These are phyloP conservation scores for Ctenicera cuprea DNA, from an alignment of 2,888 invertebrate species.

Conservation along the genomic window DNA sequence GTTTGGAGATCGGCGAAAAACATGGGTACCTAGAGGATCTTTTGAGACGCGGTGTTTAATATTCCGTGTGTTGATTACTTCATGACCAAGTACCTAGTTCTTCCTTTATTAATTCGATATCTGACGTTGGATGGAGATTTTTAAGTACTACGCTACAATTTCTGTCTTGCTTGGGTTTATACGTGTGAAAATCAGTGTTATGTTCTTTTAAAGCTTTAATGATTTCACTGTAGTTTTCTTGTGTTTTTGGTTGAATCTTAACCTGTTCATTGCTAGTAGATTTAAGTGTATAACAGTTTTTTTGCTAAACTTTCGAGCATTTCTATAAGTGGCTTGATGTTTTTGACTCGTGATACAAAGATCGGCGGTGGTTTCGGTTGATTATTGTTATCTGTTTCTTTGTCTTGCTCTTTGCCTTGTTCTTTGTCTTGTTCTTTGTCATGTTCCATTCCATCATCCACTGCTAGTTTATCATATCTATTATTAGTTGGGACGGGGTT, in stretches of 20 bases:
- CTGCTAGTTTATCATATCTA: slow-evolving; percentile 8
- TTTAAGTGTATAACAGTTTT: slow-evolving; percentile 15
- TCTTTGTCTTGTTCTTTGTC: background rate
- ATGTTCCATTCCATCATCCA: slow-evolving; percentile 20
- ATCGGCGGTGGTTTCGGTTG: slow-evolving; percentile 32
- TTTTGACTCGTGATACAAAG: slow-evolving; percentile 28
- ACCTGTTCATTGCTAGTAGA: slow-evolving; percentile 20
- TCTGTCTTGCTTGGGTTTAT: slow-evolving; percentile 34
- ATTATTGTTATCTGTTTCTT: slow-evolving; percentile 9
- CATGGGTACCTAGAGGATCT: slow-evolving; percentile 12
- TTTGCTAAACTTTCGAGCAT: slow-evolving; percentile 21
- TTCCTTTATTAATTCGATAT: slow-evolving; percentile 14
- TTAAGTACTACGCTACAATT: slow-evolving; percentile 19
- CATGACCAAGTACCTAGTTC: slow-evolving; percentile 26
- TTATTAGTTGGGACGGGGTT: slow-evolving; percentile 16
- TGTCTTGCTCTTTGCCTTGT: background rate
- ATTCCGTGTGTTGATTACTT: slow-evolving; percentile 28
- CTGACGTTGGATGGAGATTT: slow-evolving; percentile 24
- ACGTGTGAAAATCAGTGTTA: slow-evolving; percentile 25
- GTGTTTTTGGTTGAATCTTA: slow-evolving; percentile 31
- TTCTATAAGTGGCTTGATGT: slow-evolving; percentile 26
- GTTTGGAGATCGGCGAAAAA: slow-evolving; percentile 22
- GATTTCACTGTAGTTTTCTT: slow-evolving; percentile 27
- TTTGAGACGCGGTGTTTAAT: slow-evolving; percentile 27
- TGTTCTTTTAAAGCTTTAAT: slow-evolving; percentile 25